Evolutionary conservation across 2,888 invertebrate genomes (phyloP).

Genomic region (Polymixis lichenea): DNA sequence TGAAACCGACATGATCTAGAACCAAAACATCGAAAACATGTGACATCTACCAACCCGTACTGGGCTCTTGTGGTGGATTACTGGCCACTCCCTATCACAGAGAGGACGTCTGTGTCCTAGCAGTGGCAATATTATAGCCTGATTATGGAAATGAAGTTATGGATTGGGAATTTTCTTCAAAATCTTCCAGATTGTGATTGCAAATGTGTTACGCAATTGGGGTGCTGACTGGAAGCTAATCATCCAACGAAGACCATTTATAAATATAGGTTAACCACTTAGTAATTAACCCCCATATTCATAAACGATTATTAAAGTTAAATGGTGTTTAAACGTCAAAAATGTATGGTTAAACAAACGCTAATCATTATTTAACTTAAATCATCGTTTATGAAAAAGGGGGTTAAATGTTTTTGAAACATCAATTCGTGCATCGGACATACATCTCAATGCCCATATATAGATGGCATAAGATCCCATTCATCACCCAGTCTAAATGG

Average conservation of each 20-base stretch:
- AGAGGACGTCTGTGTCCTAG: neutral
- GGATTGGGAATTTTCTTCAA: neutral
- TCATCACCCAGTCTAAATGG: neutral
- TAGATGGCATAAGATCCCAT: neutral
- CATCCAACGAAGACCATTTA: neutral
- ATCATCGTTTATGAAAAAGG: too few relatives aligned
- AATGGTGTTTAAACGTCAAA: too few relatives aligned
- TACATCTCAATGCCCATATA: neutral
- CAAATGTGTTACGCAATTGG: neutral
- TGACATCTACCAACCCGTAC: neutral
- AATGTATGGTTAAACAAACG: too few relatives aligned
- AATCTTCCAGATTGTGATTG: neutral
- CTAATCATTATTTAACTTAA: too few relatives aligned
- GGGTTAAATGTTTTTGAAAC: too few relatives aligned
- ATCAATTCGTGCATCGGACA: neutral
- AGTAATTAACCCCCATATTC: too few relatives aligned
- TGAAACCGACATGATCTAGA: too few relatives aligned
- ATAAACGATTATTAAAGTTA: too few relatives aligned
- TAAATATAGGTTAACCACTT: neutral
- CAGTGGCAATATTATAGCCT: too few relatives aligned
- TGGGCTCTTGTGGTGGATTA: neutral
- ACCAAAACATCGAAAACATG: neutral
- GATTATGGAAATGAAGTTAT: neutral
- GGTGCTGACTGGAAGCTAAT: neutral
- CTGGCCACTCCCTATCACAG: neutral